Conservation (phyloP, 2,888 invertebrate species). For the Frankliniella intonsa region DNA sequence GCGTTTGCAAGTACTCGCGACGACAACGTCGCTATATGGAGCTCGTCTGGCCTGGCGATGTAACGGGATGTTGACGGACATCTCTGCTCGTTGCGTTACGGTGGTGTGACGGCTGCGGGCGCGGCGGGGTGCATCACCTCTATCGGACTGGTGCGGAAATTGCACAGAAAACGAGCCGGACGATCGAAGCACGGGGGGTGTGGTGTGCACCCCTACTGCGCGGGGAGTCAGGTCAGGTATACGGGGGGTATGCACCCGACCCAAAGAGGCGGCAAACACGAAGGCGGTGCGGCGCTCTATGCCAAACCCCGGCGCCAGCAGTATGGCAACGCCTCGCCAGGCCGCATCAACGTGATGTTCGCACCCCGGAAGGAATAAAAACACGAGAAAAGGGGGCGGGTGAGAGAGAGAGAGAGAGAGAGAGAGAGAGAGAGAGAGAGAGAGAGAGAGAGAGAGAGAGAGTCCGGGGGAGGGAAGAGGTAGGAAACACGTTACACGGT, state of each 20-base stretch:
- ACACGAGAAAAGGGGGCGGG: conserved; percentile 4
- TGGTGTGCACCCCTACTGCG: not conserved
- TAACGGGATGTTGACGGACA: too few relatives aligned
- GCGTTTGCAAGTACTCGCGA: too few relatives aligned
- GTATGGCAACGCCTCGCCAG: too few relatives aligned
- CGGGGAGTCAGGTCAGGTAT: not conserved
- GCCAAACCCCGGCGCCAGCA: too few relatives aligned
- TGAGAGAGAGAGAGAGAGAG: conserved; percentile 24
- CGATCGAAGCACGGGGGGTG: not conserved
- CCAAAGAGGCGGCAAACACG: conserved; percentile 7
- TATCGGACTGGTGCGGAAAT: not conserved
- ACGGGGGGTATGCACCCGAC: not conserved
- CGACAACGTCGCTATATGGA: too few relatives aligned
- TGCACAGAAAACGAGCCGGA: not conserved
- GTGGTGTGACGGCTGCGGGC: too few relatives aligned
- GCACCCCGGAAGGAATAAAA: conserved; percentile 24
- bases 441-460: conserved; percentile 28
- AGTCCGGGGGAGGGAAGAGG: conserved; percentile 32
- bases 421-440: conserved; percentile 30
- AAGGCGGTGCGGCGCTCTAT: not conserved
- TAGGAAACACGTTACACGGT: not conserved
- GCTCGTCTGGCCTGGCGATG: too few relatives aligned
- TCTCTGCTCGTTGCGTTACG: too few relatives aligned
- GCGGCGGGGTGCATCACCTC: not conserved
- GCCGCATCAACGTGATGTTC: not conserved